phyloP scores from a whole-genome alignment of 2,113 vertebrate genomes.

The Erythrocercus mccallii region DNA sequence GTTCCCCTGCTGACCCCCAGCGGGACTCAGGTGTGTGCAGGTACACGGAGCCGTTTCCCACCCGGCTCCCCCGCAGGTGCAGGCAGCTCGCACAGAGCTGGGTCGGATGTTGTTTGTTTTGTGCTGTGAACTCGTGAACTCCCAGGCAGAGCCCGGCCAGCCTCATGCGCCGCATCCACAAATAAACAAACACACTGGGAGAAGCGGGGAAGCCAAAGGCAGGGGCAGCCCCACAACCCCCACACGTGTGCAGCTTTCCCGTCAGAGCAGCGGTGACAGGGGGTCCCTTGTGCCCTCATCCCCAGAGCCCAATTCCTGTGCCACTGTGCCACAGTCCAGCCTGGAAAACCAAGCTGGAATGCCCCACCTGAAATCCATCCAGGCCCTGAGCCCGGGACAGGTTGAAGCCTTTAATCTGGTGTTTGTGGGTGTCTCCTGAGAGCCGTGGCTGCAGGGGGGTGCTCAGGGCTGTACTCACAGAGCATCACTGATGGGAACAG shows the following conservation, averaged over 20 bases:
- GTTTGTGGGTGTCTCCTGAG: fast-evolving
- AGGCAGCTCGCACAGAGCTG: neutral
- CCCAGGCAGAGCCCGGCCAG: neutral
- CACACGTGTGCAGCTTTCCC: neutral
- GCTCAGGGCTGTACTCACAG: neutral
- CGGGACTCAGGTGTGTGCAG: neutral
- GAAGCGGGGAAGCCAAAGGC: neutral
- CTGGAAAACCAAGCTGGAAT: neutral
- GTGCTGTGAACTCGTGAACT: neutral
- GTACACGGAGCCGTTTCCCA: fast-evolving
- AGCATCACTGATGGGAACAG: fast-evolving
- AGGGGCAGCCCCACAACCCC: neutral
- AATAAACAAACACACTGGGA: conserved; percentile 27
- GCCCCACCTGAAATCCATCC: neutral
- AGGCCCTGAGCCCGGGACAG: neutral
- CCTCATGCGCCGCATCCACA: neutral
- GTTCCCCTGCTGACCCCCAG: neutral
- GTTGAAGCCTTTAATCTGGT: neutral
- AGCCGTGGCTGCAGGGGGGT: neutral
- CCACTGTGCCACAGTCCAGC: fast-evolving
- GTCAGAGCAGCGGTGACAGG: fast-evolving
- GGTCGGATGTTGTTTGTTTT: conserved; percentile 17
- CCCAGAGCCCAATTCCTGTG: neutral
- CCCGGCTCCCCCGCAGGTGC: neutral
- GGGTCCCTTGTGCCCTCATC: neutral